Base-by-base conservation (phyloP, 2,888 invertebrate species). In the Sarcophaga caerulescens region DNA sequence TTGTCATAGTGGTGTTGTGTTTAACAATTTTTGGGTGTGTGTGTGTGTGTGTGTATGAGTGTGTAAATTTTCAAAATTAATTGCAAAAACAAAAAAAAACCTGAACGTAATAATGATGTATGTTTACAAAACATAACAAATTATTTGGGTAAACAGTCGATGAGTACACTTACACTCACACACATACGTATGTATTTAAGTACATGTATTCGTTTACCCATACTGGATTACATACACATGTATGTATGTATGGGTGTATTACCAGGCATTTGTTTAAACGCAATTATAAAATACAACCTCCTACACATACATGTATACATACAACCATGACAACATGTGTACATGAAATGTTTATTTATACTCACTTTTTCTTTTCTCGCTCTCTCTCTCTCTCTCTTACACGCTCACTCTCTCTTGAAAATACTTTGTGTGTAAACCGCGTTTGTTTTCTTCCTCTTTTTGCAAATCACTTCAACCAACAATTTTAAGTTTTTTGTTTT, bases 381-480 rank as follows among this genome's bases (percentile, higher is more conserved):
- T 47, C 47, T 1, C 12, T 47, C 47, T 47, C 14, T 17, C 6
- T 59, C 47, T 6, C 3, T 57, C n/a, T 1, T 2, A 4, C n/a
- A n/a, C 21, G 6, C 23, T 59, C 17, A 17, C 14, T 35, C 25
- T 60, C 45, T 35, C 8, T 12, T 10, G 10, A 35, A 35, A 35
- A 6, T 35, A 2, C 1, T 35, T 35, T 35, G 35, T 8, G 2
- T 10, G 10, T 35, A 35, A 52, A 52, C 17, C 17, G 4, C 17
- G 17, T 14, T 52, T 14, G 52, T 4, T 52, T 52, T 52, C 5
- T 52, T 17, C 14, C 5, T 59, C 21, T 57, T 47, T 75, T 73
- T 21, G 25, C 57, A 79, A 85, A 79, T 85, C 82, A 75, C 79
- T 79, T 75, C 62, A 82, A 57, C 19, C 45, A 59, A 82, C 69